Conservation (phyloP, 1,140 invertebrate genomes). For the Pararge aegeria region DNA sequence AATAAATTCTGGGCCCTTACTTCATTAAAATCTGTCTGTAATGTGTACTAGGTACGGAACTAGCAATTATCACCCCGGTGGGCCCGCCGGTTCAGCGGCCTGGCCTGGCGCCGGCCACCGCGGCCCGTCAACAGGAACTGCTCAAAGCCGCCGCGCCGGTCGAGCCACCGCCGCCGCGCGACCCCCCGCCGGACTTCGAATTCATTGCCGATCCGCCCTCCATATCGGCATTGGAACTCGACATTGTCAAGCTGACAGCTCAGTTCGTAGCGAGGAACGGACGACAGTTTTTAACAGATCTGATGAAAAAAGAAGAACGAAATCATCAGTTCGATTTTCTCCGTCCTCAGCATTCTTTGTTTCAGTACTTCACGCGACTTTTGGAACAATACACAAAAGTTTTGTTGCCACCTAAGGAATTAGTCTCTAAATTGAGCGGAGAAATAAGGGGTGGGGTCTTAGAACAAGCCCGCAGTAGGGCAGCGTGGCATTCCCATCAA, state of each 20-base stretch:
- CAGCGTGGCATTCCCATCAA: constrained; percentile 98
- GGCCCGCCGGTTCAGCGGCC: constrained; percentile 50
- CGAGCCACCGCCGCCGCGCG: constrained; percentile 95
- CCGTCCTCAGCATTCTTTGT: constrained; percentile 98
- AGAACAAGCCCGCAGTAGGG: constrained; percentile 95
- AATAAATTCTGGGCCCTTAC: too few species aligned
- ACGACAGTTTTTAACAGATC: constrained; percentile 97
- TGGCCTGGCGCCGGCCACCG: constrained; percentile 85
- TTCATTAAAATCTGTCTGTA: neutral
- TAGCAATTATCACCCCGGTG: constrained; percentile 26
- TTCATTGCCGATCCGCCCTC: constrained; percentile 99
- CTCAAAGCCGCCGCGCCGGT: constrained; percentile 89
- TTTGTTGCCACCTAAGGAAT: constrained; percentile 95
- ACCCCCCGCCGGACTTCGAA: constrained; percentile 97
- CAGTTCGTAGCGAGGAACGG: constrained; percentile 99
- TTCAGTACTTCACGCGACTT: constrained; percentile 99
- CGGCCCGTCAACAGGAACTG: constrained; percentile 93
- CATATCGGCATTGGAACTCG: constrained; percentile 98
- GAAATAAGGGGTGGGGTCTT: constrained; percentile 90
- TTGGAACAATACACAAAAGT: constrained; percentile 99
- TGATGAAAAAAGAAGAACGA: constrained; percentile 98
- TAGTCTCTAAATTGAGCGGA: constrained; percentile 88
- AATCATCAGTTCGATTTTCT: constrained; percentile 99
- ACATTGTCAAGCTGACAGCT: constrained; percentile 98
- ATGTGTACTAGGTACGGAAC: constrained; percentile 36